These are phyloP conservation scores for Ornithoptera alexandrae DNA, from an alignment of 2,888 invertebrate genomes.

Conservation along the genomic window DNA sequence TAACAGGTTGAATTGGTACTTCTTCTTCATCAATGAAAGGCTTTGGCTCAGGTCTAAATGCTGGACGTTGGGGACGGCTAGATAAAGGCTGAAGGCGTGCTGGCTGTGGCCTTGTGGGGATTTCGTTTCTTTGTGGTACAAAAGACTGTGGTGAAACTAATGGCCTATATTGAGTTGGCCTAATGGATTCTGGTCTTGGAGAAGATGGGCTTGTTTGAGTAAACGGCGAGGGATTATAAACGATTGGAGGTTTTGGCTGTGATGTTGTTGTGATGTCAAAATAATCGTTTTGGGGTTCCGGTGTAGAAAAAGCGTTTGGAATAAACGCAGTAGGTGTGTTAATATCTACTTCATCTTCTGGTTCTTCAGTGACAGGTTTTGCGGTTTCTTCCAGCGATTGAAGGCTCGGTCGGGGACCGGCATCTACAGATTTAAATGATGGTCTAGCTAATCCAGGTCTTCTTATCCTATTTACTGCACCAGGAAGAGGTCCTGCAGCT, in stretches of 20 bases:
- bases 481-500: conserved; percentile 46
- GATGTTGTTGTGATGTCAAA: conserved; percentile 70
- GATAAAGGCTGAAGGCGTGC: conserved; percentile 70
- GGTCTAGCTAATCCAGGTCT: conserved; percentile 68
- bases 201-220: conserved; percentile 63
- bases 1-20: conserved; percentile 63
- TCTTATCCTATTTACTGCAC: conserved; percentile 56
- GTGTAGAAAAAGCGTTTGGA: conserved; percentile 63
- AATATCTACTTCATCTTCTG: conserved; percentile 81
- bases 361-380: conserved; percentile 85
- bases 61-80: conserved; percentile 74
- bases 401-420: conserved; percentile 64
- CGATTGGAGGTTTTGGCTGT: conserved; percentile 68
- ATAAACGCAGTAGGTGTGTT: conserved; percentile 76
- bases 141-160: conserved; percentile 62
- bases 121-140: conserved; percentile 64
- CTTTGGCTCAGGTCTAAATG: conserved; percentile 73
- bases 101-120: conserved; percentile 61
- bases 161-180: conserved; percentile 72
- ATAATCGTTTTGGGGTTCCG: conserved; percentile 71
- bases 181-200: conserved; percentile 63
- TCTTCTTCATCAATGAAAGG: conserved; percentile 73
- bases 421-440: conserved; percentile 72
- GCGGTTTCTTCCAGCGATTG: conserved; percentile 76
- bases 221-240: conserved; percentile 68